A percentile compares a stretch with the other conserved stretches of the same genome.
These are phyloP conservation scores for Aphelinus atriplicis DNA, from an alignment of 1,140 invertebrate species.

Conservation along the genomic window DNA sequence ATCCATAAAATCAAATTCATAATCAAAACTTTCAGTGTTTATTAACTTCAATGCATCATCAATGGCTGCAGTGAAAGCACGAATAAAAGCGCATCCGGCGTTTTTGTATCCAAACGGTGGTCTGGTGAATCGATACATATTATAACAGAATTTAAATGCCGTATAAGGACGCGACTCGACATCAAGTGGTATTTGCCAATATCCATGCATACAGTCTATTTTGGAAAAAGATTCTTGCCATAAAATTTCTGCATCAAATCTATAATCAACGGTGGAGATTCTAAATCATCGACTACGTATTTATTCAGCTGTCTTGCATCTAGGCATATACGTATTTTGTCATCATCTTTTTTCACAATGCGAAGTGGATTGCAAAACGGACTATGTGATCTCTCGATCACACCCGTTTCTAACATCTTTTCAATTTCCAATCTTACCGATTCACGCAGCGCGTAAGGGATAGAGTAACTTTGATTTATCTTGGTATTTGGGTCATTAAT, in stretches of 20 bases:
- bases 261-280: conserved; percentile 43
- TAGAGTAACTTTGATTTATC: conserved; percentile 31
- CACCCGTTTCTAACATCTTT: conserved; percentile 38
- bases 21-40: too few species aligned
- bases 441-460: conserved; percentile 27
- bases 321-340: conserved; percentile 48
- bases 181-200: conserved; percentile 54
- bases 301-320: conserved; percentile 53
- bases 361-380: conserved; percentile 51
- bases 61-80: too few species aligned
- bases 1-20: too few species aligned
- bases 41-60: background rate
- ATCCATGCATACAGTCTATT: conserved; percentile 53
- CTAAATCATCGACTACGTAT: conserved; percentile 46
- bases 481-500: conserved; percentile 33
- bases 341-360: conserved; percentile 43
- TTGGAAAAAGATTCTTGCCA: conserved; percentile 45
- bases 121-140: conserved; percentile 17
- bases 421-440: conserved; percentile 33
- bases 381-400: conserved; percentile 46
- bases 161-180: conserved; percentile 47
- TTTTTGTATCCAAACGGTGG: conserved; percentile 13
- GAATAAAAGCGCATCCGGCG: too few species aligned
- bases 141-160: conserved; percentile 28
- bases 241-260: conserved; percentile 45